Evolutionary conservation across 2,888 invertebrate species (phyloP).

Genomic region (Selenia dentaria): DNA sequence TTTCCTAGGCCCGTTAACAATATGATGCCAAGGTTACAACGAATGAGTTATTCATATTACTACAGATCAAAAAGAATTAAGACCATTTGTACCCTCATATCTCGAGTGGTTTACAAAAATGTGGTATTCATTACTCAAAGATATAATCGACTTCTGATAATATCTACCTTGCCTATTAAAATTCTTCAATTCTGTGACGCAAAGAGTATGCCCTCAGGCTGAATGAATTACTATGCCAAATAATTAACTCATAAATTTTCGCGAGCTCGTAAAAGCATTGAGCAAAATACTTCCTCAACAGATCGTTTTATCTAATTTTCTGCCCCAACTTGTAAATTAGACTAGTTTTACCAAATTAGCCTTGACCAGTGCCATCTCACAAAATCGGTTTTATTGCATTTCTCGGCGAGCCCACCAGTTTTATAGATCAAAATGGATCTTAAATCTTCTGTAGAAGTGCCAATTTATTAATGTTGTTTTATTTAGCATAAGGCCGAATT

Average conservation of each 20-base stretch:
- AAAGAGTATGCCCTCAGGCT: constrained; percentile 1
- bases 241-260: constrained; percentile 13
- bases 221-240: background rate
- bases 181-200: background rate
- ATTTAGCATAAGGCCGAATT: constrained; percentile 27
- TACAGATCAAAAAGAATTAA: no score
- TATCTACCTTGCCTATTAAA: background rate
- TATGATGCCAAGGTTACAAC: no score
- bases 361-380: constrained; percentile 34
- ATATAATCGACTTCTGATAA: no score
- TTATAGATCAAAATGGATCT: constrained; percentile 35
- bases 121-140: no score
- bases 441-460: constrained; percentile 32
- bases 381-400: constrained; percentile 42
- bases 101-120: no score
- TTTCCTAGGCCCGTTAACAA: no score
- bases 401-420: constrained; percentile 27
- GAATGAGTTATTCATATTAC: no score
- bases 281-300: constrained; percentile 19
- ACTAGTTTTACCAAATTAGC: constrained; percentile 36
- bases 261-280: constrained; percentile 3
- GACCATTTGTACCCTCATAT: no score
- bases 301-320: constrained; percentile 15
- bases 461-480: constrained; percentile 28
- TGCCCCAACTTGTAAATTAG: constrained; percentile 30